phyloP scores from a whole-genome alignment of 2,888 invertebrate genomes.

The Melieria picta region DNA sequence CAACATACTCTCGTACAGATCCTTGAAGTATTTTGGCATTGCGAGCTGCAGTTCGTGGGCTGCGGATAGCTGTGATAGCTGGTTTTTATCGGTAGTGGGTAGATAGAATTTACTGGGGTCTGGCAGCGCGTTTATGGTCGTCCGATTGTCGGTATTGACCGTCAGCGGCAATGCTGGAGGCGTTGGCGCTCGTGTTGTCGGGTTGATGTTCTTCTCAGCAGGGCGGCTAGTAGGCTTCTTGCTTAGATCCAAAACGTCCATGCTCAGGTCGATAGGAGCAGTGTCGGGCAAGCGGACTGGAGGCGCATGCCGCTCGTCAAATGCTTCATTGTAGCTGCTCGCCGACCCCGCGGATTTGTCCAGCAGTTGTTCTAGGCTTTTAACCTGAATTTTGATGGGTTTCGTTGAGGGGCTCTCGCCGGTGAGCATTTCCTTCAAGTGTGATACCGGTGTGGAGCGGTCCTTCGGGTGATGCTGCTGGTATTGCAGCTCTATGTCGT shows the following conservation, averaged over 20 bases:
- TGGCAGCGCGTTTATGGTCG: conserved; percentile 59
- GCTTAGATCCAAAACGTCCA: conserved; percentile 85
- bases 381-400: conserved; percentile 71
- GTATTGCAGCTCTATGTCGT: conserved; percentile 47
- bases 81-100: conserved; percentile 69
- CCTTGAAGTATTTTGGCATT: conserved; percentile 71
- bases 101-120: conserved; percentile 49
- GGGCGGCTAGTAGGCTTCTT: conserved; percentile 71
- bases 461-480: conserved; percentile 57
- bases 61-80: conserved; percentile 70
- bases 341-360: conserved; percentile 53
- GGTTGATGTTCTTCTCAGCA: conserved; percentile 41
- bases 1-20: conserved; percentile 71
- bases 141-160: conserved; percentile 66
- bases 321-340: conserved; percentile 55
- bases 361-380: conserved; percentile 72
- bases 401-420: conserved; percentile 56
- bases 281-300: conserved; percentile 64
- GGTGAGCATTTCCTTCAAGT: conserved; percentile 67
- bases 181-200: neutral
- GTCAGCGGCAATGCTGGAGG: conserved; percentile 35
- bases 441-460: conserved; percentile 66
- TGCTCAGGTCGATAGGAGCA: conserved; percentile 77
- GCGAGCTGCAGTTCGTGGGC: conserved; percentile 75
- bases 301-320: conserved; percentile 67